Evolutionary conservation across 2,113 vertebrate species (phyloP).

Genomic region (Charina bottae): DNA sequence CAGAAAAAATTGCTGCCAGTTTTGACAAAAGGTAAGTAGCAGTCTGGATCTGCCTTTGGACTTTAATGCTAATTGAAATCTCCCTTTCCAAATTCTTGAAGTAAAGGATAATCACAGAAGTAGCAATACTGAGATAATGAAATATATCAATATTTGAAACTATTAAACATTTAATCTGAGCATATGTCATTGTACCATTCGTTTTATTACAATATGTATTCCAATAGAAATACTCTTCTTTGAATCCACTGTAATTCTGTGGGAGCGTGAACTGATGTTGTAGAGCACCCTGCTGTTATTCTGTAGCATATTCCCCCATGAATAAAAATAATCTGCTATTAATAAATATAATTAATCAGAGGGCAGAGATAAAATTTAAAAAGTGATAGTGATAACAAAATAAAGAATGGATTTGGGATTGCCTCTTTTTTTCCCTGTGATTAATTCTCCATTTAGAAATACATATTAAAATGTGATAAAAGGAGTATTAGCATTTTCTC

Average conservation of each 20-base stretch:
- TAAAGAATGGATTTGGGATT: not conserved
- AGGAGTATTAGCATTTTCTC: not conserved
- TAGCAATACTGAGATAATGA: constrained; percentile 11
- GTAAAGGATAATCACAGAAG: constrained; percentile 18
- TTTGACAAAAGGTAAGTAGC: not conserved
- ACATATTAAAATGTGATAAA: constrained; percentile 5
- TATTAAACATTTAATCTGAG: constrained; percentile 23
- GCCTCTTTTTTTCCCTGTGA: not conserved
- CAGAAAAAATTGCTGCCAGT: not conserved
- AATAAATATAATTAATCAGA: constrained; percentile 23
- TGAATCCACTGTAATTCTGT: not conserved
- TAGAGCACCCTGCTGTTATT: not conserved
- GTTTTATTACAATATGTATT: constrained; percentile 12
- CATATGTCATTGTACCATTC: constrained; percentile 8
- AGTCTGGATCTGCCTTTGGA: not conserved
- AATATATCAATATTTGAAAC: constrained; percentile 6
- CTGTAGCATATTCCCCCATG: not conserved
- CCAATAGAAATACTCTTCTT: not conserved
- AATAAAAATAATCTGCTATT: not conserved
- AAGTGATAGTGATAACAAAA: not conserved
- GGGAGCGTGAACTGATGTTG: not conserved
- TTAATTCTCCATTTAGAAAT: not conserved
- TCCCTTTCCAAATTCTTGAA: not conserved
- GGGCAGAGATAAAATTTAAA: not conserved
- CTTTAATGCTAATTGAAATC: not conserved